phyloP scores from a whole-genome alignment of 2,113 vertebrate genomes.

The Antigone vipio region DNA sequence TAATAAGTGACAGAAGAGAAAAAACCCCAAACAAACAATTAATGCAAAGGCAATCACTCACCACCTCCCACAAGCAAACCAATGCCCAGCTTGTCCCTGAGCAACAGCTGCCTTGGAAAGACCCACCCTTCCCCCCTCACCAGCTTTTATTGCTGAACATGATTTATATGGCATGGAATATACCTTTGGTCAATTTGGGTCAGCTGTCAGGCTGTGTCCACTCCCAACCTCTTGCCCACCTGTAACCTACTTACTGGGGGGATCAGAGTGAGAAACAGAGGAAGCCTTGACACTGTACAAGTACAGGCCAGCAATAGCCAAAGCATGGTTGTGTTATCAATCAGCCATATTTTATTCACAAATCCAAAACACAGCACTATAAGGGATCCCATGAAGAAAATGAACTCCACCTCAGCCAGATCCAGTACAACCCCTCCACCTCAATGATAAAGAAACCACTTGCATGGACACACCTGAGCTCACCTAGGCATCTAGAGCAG shows the following conservation, averaged over 20 bases:
- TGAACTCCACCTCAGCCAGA: neutral
- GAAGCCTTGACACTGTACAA: neutral
- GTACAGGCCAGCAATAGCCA: neutral
- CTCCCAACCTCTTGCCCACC: neutral
- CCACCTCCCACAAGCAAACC: neutral
- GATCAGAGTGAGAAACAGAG: neutral
- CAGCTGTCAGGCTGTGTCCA: neutral
- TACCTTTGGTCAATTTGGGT: neutral
- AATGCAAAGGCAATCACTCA: neutral
- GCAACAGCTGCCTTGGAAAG: neutral
- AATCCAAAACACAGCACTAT: neutral
- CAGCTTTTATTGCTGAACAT: neutral
- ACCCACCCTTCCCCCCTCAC: rapidly evolving
- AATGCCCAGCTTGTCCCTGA: neutral
- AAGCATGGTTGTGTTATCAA: neutral
- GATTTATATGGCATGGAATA: neutral
- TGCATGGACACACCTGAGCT: neutral
- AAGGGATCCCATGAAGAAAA: neutral
- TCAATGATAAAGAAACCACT: neutral
- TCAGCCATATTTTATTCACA: neutral
- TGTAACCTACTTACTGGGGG: rapidly evolving
- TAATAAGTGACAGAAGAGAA: neutral
- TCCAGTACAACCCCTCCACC: rapidly evolving
- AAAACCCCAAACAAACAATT: neutral
- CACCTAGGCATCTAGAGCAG: neutral